phyloP scores from a whole-genome alignment of 2,113 vertebrate species.

The Ptilonorhynchus violaceus region DNA sequence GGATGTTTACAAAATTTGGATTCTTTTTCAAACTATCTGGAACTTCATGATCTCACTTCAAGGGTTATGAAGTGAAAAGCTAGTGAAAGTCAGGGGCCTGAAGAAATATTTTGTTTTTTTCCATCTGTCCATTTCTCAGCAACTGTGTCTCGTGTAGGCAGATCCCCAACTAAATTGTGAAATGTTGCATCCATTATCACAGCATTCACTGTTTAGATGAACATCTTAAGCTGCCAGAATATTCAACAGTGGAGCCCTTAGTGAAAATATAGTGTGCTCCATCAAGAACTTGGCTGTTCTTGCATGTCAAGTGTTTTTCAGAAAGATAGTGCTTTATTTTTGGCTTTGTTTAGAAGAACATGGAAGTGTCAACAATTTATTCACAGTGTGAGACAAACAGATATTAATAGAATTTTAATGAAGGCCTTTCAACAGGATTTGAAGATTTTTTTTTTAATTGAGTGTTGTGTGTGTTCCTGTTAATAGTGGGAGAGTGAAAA shows the following conservation, averaged over 20 bases:
- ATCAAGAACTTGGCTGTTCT: conserved; percentile 15
- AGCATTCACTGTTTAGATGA: not conserved
- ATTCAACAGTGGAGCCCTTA: conserved; percentile 3
- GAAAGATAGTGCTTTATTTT: conserved; percentile 16
- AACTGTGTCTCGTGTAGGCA: conserved; percentile 8
- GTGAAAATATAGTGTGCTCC: not conserved
- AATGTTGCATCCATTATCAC: conserved; percentile 10
- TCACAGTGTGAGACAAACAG: conserved; percentile 58
- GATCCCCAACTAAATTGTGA: conserved; percentile 32
- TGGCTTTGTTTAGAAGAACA: conserved; percentile 21
- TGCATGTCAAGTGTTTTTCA: not conserved
- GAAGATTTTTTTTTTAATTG: not conserved
- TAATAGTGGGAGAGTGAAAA: conserved; percentile 7
- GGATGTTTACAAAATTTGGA: not conserved
- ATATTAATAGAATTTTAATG: conserved; percentile 67
- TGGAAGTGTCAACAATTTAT: conserved; percentile 36
- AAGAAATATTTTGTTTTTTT: not conserved
- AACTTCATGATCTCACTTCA: not conserved
- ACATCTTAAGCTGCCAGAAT: conserved; percentile 28
- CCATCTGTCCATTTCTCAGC: conserved; percentile 12
- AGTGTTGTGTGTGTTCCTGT: conserved; percentile 15
- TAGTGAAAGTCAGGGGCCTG: not conserved
- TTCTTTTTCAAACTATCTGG: not conserved
- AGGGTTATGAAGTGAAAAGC: not conserved
- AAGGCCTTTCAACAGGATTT: conserved; percentile 36